These are phyloP conservation scores for Sylvia atricapilla DNA, from an alignment of 2,113 vertebrate species.

Conservation along the genomic window DNA sequence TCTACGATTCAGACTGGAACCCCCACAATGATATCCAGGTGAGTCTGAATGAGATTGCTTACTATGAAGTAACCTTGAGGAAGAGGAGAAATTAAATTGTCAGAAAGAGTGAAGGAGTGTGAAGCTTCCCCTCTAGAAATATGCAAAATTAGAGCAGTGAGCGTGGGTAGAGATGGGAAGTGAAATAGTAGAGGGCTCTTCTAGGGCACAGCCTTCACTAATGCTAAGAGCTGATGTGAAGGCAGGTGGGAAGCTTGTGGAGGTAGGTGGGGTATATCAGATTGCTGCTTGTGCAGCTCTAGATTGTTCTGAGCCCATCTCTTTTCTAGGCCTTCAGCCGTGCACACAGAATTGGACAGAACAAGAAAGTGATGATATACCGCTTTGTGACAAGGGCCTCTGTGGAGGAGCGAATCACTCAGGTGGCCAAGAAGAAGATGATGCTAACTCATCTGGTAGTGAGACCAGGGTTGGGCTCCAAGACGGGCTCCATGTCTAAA, in stretches of 20 bases:
- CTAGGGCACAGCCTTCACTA: not conserved
- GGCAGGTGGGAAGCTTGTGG: not conserved
- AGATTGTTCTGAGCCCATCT: not conserved
- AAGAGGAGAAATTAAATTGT: not conserved
- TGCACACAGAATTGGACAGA: slow-evolving; percentile 97
- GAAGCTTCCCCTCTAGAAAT: not conserved
- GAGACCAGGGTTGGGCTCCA: slow-evolving; percentile 93
- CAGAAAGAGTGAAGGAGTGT: not conserved
- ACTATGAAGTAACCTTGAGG: not conserved
- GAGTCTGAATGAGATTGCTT: slow-evolving; percentile 6
- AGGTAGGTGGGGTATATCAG: not conserved
- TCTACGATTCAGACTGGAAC: slow-evolving; percentile 99
- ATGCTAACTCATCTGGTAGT: slow-evolving; percentile 98
- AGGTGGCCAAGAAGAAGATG: slow-evolving; percentile 99
- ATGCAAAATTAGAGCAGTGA: not conserved
- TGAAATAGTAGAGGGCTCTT: not conserved
- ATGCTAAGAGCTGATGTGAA: not conserved
- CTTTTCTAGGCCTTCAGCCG: slow-evolving; percentile 90
- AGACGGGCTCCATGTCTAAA: slow-evolving; percentile 98
- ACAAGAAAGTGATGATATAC: slow-evolving; percentile 99
- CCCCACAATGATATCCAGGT: slow-evolving; percentile 99
- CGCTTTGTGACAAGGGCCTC: slow-evolving; percentile 97
- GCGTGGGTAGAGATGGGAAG: not conserved
- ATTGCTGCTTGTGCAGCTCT: not conserved
- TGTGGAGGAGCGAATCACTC: slow-evolving; percentile 96